These are phyloP conservation scores for Poecilia velifera DNA, from an alignment of 2,797 vertebrate species.

Conservation along the genomic window DNA sequence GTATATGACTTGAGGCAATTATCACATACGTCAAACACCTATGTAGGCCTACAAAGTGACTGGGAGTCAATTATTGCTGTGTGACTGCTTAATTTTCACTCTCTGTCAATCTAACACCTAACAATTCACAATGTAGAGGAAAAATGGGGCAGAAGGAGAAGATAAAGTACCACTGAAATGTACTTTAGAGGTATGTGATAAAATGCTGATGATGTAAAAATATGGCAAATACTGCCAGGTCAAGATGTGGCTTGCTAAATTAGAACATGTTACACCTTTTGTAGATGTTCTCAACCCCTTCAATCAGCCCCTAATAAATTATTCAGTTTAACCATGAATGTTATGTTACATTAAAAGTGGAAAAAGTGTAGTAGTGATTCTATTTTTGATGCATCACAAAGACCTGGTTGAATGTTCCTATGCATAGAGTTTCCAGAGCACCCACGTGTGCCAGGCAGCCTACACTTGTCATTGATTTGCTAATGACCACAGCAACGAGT, in stretches of 20 bases:
- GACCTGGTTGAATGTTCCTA: neutral
- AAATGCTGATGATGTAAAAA: conserved; percentile 9
- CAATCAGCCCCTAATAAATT: neutral
- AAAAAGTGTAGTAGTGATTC: neutral
- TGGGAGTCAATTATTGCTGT: conserved; percentile 60
- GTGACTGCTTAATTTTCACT: conserved; percentile 59
- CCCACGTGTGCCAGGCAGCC: too few relatives aligned
- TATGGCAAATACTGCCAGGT: neutral
- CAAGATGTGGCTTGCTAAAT: neutral
- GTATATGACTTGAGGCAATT: conserved; percentile 63
- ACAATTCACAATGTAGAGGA: conserved; percentile 29
- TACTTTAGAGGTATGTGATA: neutral
- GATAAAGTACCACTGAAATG: neutral
- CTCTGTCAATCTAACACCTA: conserved; percentile 29
- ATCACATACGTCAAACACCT: conserved; percentile 51
- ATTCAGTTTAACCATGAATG: neutral
- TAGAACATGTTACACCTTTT: neutral
- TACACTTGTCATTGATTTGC: too few relatives aligned
- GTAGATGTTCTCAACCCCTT: neutral
- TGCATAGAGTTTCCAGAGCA: too few relatives aligned
- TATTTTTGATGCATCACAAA: neutral
- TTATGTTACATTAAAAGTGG: neutral
- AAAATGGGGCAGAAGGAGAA: neutral
- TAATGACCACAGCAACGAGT: too few relatives aligned
- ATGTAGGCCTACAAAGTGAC: conserved; percentile 38